These are phyloP conservation scores for Gymnobelideus leadbeateri DNA, from an alignment of 2,113 vertebrate genomes.

Conservation along the genomic window DNA sequence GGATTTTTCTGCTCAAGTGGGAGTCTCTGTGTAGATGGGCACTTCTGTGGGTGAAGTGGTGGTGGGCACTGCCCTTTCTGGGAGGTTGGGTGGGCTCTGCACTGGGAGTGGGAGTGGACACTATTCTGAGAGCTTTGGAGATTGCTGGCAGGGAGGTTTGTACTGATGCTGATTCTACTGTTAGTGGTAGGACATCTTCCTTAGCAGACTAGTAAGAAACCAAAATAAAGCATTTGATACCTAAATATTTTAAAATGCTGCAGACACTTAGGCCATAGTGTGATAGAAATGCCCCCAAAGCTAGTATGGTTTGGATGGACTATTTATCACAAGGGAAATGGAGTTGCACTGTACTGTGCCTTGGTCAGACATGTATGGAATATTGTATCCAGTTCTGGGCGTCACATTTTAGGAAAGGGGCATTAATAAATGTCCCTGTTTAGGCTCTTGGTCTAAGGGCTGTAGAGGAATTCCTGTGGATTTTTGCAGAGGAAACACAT, in stretches of 20 bases:
- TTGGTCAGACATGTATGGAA: neutral
- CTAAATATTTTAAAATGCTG: neutral
- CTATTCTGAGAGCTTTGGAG: neutral
- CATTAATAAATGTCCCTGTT: neutral
- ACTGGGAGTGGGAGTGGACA: neutral
- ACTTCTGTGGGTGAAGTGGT: neutral
- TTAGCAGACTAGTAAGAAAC: neutral
- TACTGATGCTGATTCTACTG: constrained; percentile 23
- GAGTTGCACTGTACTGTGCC: neutral
- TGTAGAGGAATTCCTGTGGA: neutral
- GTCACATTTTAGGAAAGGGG: neutral
- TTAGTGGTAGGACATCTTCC: neutral
- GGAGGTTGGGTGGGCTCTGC: neutral
- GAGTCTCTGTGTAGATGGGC: neutral
- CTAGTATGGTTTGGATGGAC: neutral
- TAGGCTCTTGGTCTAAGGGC: neutral
- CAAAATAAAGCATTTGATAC: neutral
- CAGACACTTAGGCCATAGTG: neutral
- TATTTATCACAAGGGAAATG: neutral
- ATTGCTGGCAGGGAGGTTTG: neutral
- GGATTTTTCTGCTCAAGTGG: neutral
- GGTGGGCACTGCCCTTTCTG: neutral
- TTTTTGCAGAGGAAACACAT: too few species aligned
- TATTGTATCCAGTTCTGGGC: neutral
- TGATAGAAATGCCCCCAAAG: neutral